phyloP scores from a whole-genome alignment of 2,797 vertebrate species.

The Hypotaenidia okinawae region DNA sequence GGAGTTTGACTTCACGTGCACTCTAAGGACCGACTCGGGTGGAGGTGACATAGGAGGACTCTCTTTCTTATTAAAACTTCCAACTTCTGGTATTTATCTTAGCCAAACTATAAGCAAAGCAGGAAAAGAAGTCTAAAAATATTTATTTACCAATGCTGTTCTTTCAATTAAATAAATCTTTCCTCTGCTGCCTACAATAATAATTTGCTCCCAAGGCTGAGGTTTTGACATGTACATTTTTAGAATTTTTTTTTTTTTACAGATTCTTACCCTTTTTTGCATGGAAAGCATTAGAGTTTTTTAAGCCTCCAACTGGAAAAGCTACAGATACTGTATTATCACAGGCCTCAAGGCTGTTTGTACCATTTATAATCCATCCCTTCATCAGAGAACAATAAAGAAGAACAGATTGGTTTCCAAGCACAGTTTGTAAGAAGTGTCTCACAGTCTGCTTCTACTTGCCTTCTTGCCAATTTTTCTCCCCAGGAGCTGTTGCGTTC shows the following conservation, averaged over 20 bases:
- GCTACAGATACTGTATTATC: background rate
- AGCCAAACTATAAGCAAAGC: background rate
- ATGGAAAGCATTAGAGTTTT: background rate
- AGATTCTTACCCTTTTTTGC: background rate
- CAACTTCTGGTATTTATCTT: background rate
- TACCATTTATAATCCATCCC: constrained; percentile 38
- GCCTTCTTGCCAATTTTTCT: constrained; percentile 63
- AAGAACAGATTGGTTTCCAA: constrained; percentile 70
- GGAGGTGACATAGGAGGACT: background rate
- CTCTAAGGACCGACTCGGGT: background rate
- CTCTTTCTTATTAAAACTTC: background rate
- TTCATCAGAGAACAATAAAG: constrained; percentile 52
- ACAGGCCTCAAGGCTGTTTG: background rate
- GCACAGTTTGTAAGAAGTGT: constrained; percentile 59
- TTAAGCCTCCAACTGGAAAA: constrained; percentile 26
- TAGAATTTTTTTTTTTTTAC: background rate
- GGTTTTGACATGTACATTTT: background rate
- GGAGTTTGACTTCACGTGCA: background rate
- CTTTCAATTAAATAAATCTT: background rate
- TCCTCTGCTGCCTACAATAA: background rate
- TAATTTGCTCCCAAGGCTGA: background rate
- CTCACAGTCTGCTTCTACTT: constrained; percentile 65
- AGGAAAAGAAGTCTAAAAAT: background rate
- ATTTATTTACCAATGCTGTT: background rate
- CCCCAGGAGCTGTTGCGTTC: constrained; percentile 25